These are phyloP conservation scores for Haemorhous mexicanus DNA, from an alignment of 2,113 vertebrate genomes.

Conservation along the genomic window DNA sequence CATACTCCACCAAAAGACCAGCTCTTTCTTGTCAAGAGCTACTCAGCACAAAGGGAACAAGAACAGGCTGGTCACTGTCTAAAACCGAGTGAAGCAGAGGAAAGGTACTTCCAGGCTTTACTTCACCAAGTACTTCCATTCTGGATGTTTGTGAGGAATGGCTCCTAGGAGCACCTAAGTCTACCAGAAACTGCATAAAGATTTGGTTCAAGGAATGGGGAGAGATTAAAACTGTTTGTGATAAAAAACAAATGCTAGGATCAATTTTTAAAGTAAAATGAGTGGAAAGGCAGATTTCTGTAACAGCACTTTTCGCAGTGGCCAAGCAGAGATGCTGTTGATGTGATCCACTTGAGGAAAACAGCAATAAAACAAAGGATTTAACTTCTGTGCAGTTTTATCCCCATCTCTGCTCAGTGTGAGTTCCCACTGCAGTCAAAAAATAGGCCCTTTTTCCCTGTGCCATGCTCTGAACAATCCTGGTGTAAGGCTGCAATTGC, in stretches of 20 bases:
- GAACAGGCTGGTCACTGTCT: not conserved
- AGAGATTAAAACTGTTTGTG: not conserved
- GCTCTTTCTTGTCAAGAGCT: not conserved
- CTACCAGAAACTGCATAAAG: not conserved
- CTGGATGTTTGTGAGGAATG: not conserved
- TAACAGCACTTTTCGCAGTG: not conserved
- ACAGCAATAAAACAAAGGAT: not conserved
- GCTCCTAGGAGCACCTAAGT: not conserved
- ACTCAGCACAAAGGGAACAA: not conserved
- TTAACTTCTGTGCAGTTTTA: not conserved
- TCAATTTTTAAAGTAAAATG: not conserved
- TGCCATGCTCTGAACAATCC: not conserved
- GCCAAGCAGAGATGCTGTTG: not conserved
- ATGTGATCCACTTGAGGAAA: not conserved
- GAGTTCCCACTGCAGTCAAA: not conserved
- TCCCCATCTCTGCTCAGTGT: not conserved
- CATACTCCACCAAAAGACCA: not conserved
- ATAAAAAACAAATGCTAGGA: not conserved
- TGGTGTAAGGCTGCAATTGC: not conserved
- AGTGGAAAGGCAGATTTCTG: not conserved
- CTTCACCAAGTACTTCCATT: not conserved
- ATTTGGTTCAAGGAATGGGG: not conserved
- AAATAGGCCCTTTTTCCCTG: not conserved
- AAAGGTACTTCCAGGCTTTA: not conserved
- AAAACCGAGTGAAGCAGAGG: not conserved